Evolutionary conservation across 2,888 invertebrate genomes (phyloP).

Genomic region (Thalpophila matura): DNA sequence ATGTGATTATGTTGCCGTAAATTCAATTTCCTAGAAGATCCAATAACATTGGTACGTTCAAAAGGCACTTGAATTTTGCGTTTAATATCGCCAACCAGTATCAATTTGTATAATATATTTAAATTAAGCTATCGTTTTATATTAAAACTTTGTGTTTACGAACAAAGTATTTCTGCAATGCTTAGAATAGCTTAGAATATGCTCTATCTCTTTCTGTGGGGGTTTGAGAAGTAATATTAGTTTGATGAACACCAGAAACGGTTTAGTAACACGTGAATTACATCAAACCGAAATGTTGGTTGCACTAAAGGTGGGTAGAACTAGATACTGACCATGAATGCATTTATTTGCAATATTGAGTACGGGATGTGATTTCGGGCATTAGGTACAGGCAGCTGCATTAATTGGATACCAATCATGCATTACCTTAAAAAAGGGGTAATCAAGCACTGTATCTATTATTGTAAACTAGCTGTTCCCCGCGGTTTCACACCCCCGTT

Average conservation of each 20-base stretch:
- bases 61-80: constrained; percentile 53
- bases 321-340: too few species aligned
- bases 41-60: constrained; percentile 43
- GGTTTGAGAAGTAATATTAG: constrained; percentile 26
- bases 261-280: constrained; percentile 30
- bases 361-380: constrained; percentile 26
- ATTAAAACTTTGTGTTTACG: constrained; percentile 37
- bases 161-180: background rate
- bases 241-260: constrained; percentile 42
- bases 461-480: too few species aligned
- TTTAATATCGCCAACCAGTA: constrained; percentile 50
- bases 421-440: too few species aligned
- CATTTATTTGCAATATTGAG: too few species aligned
- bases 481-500: too few species aligned
- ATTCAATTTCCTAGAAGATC: constrained; percentile 53
- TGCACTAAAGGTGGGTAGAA: constrained; percentile 11
- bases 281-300: constrained; percentile 24
- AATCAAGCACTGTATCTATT: too few species aligned
- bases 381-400: too few species aligned
- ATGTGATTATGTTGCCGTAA: constrained; percentile 44
- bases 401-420: too few species aligned
- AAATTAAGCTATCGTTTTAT: constrained; percentile 45
- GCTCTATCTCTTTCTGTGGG: constrained; percentile 11
- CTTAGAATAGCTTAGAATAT: background rate
- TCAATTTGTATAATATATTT: constrained; percentile 52